These are phyloP conservation scores for Dascillus cervinus DNA, from an alignment of 2,888 invertebrate genomes.

Conservation along the genomic window DNA sequence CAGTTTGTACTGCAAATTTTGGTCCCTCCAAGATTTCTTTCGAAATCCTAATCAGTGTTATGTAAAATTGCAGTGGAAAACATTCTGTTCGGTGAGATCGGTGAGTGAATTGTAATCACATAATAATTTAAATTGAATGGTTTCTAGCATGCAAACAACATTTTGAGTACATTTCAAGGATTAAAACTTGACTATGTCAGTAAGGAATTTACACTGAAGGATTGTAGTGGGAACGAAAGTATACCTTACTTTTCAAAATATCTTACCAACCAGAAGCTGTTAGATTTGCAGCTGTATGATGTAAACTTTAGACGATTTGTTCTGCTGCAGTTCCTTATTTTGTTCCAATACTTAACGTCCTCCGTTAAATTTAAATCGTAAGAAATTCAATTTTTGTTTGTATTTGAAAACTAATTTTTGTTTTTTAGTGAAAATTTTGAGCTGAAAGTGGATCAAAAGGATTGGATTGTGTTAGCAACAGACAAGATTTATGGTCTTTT, in stretches of 20 bases:
- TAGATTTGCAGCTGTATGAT: slow-evolving; percentile 92
- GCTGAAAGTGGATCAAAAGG: slow-evolving; percentile 74
- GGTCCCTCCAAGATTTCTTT: slow-evolving; percentile 96
- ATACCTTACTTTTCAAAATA: slow-evolving; percentile 93
- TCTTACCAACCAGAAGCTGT: slow-evolving; percentile 90
- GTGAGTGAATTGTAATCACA: too few species aligned
- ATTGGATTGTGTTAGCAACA: slow-evolving; percentile 79
- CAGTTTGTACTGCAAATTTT: slow-evolving; percentile 93
- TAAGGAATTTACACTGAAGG: slow-evolving; percentile 20
- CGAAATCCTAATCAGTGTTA: slow-evolving; percentile 90
- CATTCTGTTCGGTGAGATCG: slow-evolving; percentile 73
- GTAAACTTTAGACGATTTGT: slow-evolving; percentile 93
- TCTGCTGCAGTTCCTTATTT: slow-evolving; percentile 87
- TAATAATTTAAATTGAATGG: slow-evolving; percentile 1
- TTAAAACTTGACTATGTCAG: slow-evolving; percentile 37
- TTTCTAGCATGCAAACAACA: slow-evolving; percentile 78
- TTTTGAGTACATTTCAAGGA: slow-evolving; percentile 75
- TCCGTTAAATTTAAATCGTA: slow-evolving; percentile 93
- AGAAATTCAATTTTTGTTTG: too few species aligned
- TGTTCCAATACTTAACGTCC: slow-evolving; percentile 89
- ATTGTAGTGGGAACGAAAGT: slow-evolving; percentile 33
- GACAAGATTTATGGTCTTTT: slow-evolving; percentile 71
- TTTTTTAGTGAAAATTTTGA: slow-evolving; percentile 69
- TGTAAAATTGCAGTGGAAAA: slow-evolving; percentile 85
- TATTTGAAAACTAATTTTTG: too few species aligned